Percentiles rank a stretch among this genome's conserved stretches.
These are phyloP conservation scores for Aurelia aurita DNA, from an alignment of 30 jellyfish, hydroid and myxozoan genomes.

Conservation along the genomic window DNA sequence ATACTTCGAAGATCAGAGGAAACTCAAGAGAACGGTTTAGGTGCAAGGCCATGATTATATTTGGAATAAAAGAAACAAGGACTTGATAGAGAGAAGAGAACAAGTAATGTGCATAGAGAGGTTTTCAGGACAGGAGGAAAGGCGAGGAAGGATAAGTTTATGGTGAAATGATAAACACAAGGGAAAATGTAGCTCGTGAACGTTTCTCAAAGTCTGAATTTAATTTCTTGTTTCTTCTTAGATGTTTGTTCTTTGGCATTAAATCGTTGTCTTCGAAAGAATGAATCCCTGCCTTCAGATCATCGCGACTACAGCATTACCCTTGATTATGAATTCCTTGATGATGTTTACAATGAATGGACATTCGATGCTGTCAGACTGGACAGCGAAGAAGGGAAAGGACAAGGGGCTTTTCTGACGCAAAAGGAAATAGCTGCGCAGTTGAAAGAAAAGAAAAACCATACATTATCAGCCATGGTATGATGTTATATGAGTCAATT, in stretches of 20 bases:
- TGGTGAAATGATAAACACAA: too few species aligned
- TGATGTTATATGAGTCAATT: not conserved
- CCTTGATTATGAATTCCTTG: slow-evolving; percentile 89
- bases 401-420: slow-evolving; percentile 71
- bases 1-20: too few species aligned
- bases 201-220: too few species aligned
- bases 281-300: slow-evolving; percentile 67
- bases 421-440: slow-evolving; percentile 57
- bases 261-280: slow-evolving; percentile 70
- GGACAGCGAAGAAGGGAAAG: slow-evolving; percentile 71
- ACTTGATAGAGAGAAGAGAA: too few species aligned
- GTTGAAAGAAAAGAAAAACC: slow-evolving; percentile 74
- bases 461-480: slow-evolving; percentile 82
- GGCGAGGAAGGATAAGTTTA: too few species aligned
- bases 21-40: too few species aligned
- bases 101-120: too few species aligned
- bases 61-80: too few species aligned
- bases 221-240: slow-evolving; percentile 11
- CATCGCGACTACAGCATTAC: slow-evolving; percentile 65
- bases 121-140: too few species aligned
- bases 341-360: slow-evolving; percentile 87
- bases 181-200: too few species aligned
- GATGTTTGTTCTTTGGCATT: slow-evolving; percentile 76
- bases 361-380: slow-evolving; percentile 83
- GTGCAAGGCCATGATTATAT: too few species aligned